These are phyloP conservation scores for Glaucidium brasilianum DNA, from an alignment of 2,113 vertebrate genomes.

Conservation along the genomic window DNA sequence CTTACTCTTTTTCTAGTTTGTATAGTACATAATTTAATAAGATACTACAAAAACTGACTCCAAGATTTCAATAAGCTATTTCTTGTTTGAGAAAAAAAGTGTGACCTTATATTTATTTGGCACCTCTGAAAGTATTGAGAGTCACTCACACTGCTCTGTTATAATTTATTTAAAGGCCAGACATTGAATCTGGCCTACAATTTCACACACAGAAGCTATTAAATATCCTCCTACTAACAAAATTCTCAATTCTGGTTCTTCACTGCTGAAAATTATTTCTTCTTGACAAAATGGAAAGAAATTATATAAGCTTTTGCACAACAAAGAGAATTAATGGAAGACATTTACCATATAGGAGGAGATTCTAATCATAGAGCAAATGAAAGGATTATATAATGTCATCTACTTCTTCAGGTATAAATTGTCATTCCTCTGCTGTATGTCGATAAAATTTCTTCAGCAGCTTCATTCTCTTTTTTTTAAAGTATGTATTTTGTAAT, in stretches of 20 bases:
- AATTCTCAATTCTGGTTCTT: neutral
- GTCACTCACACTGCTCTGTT: neutral
- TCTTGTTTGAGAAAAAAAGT: neutral
- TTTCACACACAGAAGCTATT: neutral
- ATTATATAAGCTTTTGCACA: neutral
- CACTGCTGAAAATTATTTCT: neutral
- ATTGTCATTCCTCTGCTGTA: neutral
- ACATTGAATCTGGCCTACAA: neutral
- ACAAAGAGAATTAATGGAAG: neutral
- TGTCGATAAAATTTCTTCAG: neutral
- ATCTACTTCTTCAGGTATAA: neutral
- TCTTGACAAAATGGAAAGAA: neutral
- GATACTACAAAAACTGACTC: neutral
- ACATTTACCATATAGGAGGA: neutral
- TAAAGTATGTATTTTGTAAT: neutral
- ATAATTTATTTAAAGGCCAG: neutral
- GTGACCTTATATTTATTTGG: slow-evolving; percentile 2
- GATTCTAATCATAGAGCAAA: neutral
- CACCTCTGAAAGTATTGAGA: neutral
- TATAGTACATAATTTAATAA: slow-evolving; percentile 5
- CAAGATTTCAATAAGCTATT: neutral
- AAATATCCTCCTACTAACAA: neutral
- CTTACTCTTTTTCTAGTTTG: neutral
- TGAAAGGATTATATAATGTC: neutral
- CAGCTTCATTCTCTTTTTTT: neutral